A percentile compares a stretch with the other conserved stretches of the same genome.
Conservation (phyloP, 2,797 vertebrate genomes). For the Chaenodraco wilsoni region DNA sequence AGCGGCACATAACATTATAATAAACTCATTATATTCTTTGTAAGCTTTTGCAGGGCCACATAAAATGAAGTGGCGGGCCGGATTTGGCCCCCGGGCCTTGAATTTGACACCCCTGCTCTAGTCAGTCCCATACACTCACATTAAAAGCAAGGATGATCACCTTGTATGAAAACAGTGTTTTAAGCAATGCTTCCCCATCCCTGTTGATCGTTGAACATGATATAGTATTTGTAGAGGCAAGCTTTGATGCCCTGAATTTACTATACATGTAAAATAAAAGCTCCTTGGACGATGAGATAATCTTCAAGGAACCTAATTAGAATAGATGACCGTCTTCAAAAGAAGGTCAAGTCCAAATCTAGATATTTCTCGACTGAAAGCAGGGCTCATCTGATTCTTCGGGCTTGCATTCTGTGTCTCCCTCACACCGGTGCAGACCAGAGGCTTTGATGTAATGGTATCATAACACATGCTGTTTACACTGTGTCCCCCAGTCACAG, state of each 20-base stretch:
- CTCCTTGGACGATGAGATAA: conserved; percentile 58
- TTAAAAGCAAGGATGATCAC: conserved; percentile 40
- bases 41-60: too few relatives aligned
- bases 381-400: conserved; percentile 60
- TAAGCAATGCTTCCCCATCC: conserved; percentile 33
- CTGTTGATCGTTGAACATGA: conserved; percentile 24
- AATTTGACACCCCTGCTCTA: conserved; percentile 1
- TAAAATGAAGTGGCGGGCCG: too few relatives aligned
- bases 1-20: too few relatives aligned
- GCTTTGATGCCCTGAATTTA: conserved; percentile 58
- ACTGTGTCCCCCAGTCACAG: conserved; percentile 33
- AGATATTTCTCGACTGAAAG: conserved; percentile 48
- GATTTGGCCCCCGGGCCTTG: too few relatives aligned
- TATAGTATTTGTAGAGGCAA: conserved; percentile 16
- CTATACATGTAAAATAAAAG: conserved; percentile 55
- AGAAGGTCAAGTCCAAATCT: conserved; percentile 65
- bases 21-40: too few relatives aligned
- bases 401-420: conserved; percentile 51
- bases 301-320: conserved; percentile 72
- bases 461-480: conserved; percentile 60
- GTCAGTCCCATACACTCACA: conserved; percentile 37
- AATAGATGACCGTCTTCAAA: conserved; percentile 62
- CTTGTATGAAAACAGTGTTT: conserved; percentile 38
- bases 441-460: conserved; percentile 61
- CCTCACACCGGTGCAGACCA: conserved; percentile 43